phyloP scores from a whole-genome alignment of 2,113 vertebrate genomes.

The Rhea americana region DNA sequence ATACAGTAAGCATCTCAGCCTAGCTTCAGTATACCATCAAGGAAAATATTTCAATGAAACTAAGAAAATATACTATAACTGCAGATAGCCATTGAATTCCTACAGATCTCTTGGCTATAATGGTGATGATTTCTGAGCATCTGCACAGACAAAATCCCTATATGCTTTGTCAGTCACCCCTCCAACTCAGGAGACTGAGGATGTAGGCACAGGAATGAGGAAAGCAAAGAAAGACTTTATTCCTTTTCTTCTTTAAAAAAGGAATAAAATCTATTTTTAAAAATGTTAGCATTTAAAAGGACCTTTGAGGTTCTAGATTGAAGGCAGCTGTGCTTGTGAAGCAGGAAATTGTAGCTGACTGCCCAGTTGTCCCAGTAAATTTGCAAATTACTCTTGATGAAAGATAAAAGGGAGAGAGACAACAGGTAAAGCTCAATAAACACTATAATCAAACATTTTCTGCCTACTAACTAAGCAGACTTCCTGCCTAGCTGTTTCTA shows the following conservation, averaged over 20 bases:
- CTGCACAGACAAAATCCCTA: not conserved
- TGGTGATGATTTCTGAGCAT: not conserved
- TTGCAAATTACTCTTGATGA: not conserved
- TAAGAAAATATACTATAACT: not conserved
- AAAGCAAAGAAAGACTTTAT: too few species aligned
- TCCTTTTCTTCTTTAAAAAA: not conserved
- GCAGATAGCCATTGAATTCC: not conserved
- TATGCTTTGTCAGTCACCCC: not conserved
- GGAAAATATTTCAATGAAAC: not conserved
- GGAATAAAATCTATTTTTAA: not conserved
- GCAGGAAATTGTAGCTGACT: not conserved
- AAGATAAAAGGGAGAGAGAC: not conserved
- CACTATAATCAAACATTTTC: not conserved
- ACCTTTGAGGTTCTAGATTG: not conserved
- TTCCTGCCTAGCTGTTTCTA: not conserved
- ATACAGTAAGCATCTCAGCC: not conserved
- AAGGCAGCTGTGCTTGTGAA: not conserved
- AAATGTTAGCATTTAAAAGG: not conserved
- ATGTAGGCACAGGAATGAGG: too few species aligned
- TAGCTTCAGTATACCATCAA: not conserved
- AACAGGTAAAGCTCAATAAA: not conserved
- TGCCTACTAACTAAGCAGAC: not conserved
- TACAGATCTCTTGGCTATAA: not conserved
- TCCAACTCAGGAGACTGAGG: accelerated
- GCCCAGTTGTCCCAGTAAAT: not conserved